phyloP scores from a whole-genome alignment of 2,888 invertebrate species.

The Caenorhabditis auriculariae region DNA sequence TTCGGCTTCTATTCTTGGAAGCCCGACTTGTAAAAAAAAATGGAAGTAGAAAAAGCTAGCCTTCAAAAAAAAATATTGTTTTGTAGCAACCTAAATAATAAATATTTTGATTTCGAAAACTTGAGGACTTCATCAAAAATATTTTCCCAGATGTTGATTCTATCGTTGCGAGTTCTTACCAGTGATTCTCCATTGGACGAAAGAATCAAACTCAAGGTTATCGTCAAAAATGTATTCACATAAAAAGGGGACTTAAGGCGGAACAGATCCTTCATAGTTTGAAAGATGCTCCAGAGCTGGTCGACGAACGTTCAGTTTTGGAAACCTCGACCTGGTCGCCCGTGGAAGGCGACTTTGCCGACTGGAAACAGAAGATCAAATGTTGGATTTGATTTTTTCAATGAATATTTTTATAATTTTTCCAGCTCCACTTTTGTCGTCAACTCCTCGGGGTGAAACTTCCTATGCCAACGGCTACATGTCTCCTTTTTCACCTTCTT shows the following conservation, averaged over 20 bases:
- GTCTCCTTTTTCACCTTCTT: constrained; percentile 26
- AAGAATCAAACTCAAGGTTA: constrained; percentile 20
- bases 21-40: too few relatives aligned
- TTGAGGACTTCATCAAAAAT: too few relatives aligned
- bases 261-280: constrained; percentile 30
- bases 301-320: constrained; percentile 8
- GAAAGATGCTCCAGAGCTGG: constrained; percentile 28
- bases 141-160: too few relatives aligned
- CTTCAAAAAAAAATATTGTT: too few relatives aligned
- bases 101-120: too few relatives aligned
- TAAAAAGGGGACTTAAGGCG: constrained; percentile 14
- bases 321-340: constrained; percentile 29
- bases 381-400: constrained; percentile 7
- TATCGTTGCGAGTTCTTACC: constrained; percentile 28
- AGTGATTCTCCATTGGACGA: constrained; percentile 28
- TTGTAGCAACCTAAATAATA: too few relatives aligned
- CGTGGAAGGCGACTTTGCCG: constrained; percentile 41
- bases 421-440: constrained; percentile 41
- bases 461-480: neutral
- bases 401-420: neutral
- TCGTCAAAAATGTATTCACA: neutral
- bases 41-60: too few relatives aligned
- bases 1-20: too few relatives aligned
- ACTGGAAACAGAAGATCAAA: constrained; percentile 38
- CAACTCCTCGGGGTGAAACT: constrained; percentile 32